These are phyloP conservation scores for Narcine bancroftii DNA, from an alignment of 2,113 vertebrate species.

Conservation along the genomic window DNA sequence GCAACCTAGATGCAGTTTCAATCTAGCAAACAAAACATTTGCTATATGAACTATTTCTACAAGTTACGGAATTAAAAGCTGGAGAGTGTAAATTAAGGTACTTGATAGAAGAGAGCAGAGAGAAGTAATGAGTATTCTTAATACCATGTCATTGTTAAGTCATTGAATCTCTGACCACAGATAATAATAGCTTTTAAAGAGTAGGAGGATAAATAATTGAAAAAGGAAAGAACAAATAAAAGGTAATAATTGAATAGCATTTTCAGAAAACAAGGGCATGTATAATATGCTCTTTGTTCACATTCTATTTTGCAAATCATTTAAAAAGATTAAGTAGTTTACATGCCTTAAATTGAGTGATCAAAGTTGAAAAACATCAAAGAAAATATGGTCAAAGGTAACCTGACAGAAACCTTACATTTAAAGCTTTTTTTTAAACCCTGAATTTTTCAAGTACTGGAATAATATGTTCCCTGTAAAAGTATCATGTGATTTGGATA, in stretches of 20 bases:
- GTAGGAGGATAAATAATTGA: background rate
- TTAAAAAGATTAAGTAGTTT: background rate
- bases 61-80: background rate
- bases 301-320: background rate
- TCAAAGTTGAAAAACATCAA: background rate
- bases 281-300: background rate
- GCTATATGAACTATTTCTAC: background rate
- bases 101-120: background rate
- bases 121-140: background rate
- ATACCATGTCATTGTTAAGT: background rate
- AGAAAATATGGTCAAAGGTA: background rate
- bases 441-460: background rate
- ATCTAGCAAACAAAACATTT: background rate
- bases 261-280: background rate
- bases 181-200: background rate
- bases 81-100: background rate
- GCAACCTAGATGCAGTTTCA: background rate
- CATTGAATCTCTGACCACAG: background rate
- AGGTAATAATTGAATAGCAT: background rate
- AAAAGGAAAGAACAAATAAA: background rate
- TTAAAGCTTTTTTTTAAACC: background rate
- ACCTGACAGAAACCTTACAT: background rate
- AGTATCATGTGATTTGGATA: background rate
- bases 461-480: background rate
- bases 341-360: background rate